Evolutionary conservation across 2,888 invertebrate genomes (phyloP).

Genomic region (Dryobota labecula): DNA sequence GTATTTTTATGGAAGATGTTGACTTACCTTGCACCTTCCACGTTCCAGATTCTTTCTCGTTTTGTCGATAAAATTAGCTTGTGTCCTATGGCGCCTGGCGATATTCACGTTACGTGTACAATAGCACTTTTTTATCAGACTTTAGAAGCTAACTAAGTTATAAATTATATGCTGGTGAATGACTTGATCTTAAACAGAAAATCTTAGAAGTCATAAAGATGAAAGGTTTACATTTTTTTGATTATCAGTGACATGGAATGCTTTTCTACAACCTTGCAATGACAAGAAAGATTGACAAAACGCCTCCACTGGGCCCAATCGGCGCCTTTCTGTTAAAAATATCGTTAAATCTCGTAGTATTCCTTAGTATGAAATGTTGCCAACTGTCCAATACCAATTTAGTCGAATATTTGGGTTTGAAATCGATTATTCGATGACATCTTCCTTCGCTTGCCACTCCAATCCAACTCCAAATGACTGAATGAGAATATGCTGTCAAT

Average conservation of each 20-base stretch:
- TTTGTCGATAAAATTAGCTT: constrained; percentile 54
- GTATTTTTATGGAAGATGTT: neutral
- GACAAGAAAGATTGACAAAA: no score
- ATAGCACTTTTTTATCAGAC: neutral
- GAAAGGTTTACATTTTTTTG: neutral
- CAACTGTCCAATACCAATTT: constrained; percentile 38
- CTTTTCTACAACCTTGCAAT: constrained; percentile 7
- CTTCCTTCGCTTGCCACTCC: no score
- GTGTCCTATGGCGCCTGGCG: constrained; percentile 11
- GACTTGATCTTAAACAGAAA: neutral
- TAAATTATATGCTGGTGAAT: neutral
- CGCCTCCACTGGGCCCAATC: neutral
- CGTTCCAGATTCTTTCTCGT: constrained; percentile 59
- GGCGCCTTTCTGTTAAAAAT: constrained; percentile 41
- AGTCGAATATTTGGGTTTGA: constrained; percentile 10
- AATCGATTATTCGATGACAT: neutral
- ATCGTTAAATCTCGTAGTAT: constrained; percentile 36
- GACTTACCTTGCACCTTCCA: constrained; percentile 50
- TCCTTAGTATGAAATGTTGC: constrained; percentile 39
- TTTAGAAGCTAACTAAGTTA: neutral
- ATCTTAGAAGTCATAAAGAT: neutral
- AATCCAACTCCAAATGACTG: constrained; percentile 3
- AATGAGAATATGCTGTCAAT: no score
- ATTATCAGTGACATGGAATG: constrained; percentile 43
- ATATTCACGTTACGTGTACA: constrained; percentile 20